These are phyloP conservation scores for Drosophila rellima DNA, from an alignment of 2,888 invertebrate genomes.

Conservation along the genomic window DNA sequence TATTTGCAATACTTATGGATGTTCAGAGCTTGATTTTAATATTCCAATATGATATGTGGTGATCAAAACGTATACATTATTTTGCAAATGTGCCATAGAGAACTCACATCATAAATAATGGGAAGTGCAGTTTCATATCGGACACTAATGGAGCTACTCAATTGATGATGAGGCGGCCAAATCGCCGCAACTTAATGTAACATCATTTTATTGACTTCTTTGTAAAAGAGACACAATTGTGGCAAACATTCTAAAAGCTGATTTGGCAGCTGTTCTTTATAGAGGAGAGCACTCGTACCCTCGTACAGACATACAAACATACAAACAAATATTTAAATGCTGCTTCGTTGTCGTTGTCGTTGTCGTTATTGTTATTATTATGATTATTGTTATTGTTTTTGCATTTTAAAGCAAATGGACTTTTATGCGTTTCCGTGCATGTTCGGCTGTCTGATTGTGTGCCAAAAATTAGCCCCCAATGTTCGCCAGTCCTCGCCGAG, in stretches of 20 bases:
- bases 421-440: conserved; percentile 46
- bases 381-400: conserved; percentile 78
- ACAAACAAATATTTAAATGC: conserved; percentile 46
- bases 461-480: conserved; percentile 65
- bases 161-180: conserved; percentile 46
- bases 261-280: conserved; percentile 58
- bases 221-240: conserved; percentile 34
- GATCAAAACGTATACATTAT: not conserved
- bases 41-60: not conserved
- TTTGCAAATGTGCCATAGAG: conserved; percentile 5
- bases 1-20: not conserved
- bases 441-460: conserved; percentile 5
- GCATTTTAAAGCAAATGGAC: conserved; percentile 76
- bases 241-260: conserved; percentile 61
- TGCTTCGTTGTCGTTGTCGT: conserved; percentile 47
- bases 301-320: too few relatives aligned
- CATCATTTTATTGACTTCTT: conserved; percentile 55
- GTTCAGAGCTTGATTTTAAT: not conserved
- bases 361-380: conserved; percentile 70
- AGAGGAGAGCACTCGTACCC: conserved; percentile 11
- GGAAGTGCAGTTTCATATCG: conserved; percentile 43
- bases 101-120: conserved; percentile 44
- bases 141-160: conserved; percentile 50
- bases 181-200: conserved; percentile 55
- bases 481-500: conserved; percentile 25